A percentile compares a stretch with the other conserved stretches of the same genome.
Conservation (phyloP, 92 coral and sea anemone genomes). For the Umimayanthus kanabou region DNA sequence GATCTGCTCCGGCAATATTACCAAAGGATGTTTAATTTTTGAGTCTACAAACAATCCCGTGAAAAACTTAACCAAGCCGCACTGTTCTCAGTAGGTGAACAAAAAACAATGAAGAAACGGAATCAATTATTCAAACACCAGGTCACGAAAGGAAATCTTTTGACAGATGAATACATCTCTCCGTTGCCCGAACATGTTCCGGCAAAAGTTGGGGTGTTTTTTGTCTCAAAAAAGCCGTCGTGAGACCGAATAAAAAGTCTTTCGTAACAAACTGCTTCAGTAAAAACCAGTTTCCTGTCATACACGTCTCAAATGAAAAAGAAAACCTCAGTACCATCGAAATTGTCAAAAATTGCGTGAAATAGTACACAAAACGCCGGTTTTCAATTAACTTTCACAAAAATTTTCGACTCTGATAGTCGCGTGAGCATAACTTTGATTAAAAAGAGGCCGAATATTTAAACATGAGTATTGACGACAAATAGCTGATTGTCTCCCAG, state of each 20-base stretch:
- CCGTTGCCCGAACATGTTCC: slow-evolving; percentile 19
- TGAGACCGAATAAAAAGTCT: neutral
- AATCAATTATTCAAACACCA: slow-evolving; percentile 1
- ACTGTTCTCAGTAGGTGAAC: neutral
- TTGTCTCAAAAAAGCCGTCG: neutral
- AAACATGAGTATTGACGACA: slow-evolving; percentile 2
- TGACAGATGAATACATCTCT: slow-evolving; percentile 12
- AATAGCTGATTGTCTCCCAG: neutral
- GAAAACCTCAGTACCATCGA: neutral
- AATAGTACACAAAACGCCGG: neutral
- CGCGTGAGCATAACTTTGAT: neutral
- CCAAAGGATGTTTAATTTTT: neutral
- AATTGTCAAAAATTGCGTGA: too few relatives aligned
- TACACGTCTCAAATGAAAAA: neutral
- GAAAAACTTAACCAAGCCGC: neutral
- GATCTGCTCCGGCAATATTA: neutral
- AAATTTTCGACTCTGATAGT: neutral
- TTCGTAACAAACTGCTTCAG: neutral
- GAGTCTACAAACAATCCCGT: neutral
- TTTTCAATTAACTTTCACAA: neutral
- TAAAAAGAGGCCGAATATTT: slow-evolving; percentile 15
- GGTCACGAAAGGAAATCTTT: slow-evolving; percentile 17
- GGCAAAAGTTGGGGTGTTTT: neutral
- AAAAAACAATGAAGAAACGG: slow-evolving; percentile 8
- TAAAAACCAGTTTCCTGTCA: slow-evolving; percentile 11